Base-by-base conservation (phyloP, 2,113 vertebrate genomes). In the Polypterus bichir region DNA sequence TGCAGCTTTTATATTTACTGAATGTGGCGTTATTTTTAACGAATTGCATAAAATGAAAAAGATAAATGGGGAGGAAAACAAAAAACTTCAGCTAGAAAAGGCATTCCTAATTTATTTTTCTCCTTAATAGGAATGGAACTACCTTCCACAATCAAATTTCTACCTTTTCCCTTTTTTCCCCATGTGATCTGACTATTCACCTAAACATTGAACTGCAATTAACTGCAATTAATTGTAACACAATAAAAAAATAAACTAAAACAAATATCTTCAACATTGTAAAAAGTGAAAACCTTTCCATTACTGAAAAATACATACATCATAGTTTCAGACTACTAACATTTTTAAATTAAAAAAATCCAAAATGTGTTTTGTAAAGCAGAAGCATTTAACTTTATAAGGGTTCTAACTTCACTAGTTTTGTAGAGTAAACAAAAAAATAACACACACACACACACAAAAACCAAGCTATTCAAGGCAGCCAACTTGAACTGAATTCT, bases 271-370 rank as follows among this genome's bases (percentile, higher is more conserved):
- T 69, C 65, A 66, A 58, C 56, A 70, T 65, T 69, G 65, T 69
- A 70, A 67, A 68, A 57, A 68, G 60, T 64, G 62, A 68, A 59
- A 54, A 62, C n/a, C 60, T 69, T 59, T 61, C 52, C 48, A 44
- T 66, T 69, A 59, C 62, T 68, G 67, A 68, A 69, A 62, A 75
- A 71, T 68, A 71, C 59, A 68, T 61, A 63, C 68, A 69, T 71
- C 67, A 62, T 69, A 65, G 67, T 74, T 63, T 70, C 69, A 66
- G 65, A 54, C 66, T 62, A 70, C 63, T 67, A 64, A 62, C 64
- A 60, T 61, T 58, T 63, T 67, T 68, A 66, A 68, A 57, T 54
- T 46, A 60, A 65, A 52, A 64, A 67, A 63, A 69, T 59, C 47
- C 27, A 27, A 27, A 27, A 27, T 27, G 27, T 27, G 27, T 27